phyloP scores from a whole-genome alignment of 2,797 vertebrate genomes.

The Microctenopoma steveboyesi region DNA sequence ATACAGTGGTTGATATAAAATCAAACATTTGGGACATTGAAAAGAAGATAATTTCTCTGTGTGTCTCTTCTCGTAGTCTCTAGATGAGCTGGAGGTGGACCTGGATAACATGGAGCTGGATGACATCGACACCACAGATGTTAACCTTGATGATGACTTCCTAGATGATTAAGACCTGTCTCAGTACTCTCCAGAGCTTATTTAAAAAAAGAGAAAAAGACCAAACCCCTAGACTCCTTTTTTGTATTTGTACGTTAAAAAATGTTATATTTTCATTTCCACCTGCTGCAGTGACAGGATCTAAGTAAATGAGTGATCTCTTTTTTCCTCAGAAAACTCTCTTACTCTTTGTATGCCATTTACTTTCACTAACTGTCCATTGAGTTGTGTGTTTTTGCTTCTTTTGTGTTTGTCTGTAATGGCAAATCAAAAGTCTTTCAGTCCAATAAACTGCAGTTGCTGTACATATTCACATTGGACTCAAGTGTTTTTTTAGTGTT shows the following conservation, averaged over 20 bases:
- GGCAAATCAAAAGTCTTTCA: slow-evolving; percentile 51
- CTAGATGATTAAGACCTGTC: slow-evolving; percentile 87
- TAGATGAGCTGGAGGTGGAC: slow-evolving; percentile 93
- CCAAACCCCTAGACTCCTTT: slow-evolving; percentile 71
- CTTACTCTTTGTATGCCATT: slow-evolving; percentile 66
- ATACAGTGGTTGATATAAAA: neutral
- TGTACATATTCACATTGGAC: slow-evolving; percentile 73
- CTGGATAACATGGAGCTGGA: slow-evolving; percentile 97
- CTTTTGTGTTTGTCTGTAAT: slow-evolving; percentile 60
- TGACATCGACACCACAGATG: slow-evolving; percentile 96
- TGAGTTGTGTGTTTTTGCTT: slow-evolving; percentile 45
- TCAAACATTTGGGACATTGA: neutral
- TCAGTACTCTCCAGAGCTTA: slow-evolving; percentile 59
- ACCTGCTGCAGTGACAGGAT: slow-evolving; percentile 34
- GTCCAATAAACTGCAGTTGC: slow-evolving; percentile 74
- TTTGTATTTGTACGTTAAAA: slow-evolving; percentile 79
- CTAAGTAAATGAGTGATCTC: slow-evolving; percentile 37
- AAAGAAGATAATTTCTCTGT: neutral
- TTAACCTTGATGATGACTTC: slow-evolving; percentile 97
- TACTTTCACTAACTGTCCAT: slow-evolving; percentile 46
- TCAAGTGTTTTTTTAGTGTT: slow-evolving; percentile 1
- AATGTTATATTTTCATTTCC: slow-evolving; percentile 65
- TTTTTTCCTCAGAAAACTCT: slow-evolving; percentile 42
- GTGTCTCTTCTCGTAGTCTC: slow-evolving; percentile 37
- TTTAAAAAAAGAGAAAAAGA: slow-evolving; percentile 76